Percentiles rank a stretch among this genome's conserved stretches.
These are phyloP conservation scores for Zaprionus inermis DNA, from an alignment of 1,140 invertebrate genomes.

Conservation along the genomic window DNA sequence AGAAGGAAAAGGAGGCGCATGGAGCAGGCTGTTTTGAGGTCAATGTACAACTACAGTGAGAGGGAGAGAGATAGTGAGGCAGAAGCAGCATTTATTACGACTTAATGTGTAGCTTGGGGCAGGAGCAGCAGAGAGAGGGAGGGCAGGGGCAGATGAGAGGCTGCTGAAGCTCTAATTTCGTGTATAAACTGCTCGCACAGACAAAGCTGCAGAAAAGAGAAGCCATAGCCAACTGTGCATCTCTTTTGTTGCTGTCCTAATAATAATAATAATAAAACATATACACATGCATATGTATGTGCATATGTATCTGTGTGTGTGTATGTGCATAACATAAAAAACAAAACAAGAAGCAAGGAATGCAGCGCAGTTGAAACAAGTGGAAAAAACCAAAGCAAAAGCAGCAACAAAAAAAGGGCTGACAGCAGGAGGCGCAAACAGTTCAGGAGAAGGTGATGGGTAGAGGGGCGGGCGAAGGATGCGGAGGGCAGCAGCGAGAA, in stretches of 20 bases:
- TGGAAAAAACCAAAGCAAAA: conserved; percentile 50
- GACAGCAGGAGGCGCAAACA: conserved; percentile 49
- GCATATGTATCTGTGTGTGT: no score
- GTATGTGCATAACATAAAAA: conserved; percentile 9
- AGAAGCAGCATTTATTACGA: conserved; percentile 77
- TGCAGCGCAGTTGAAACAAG: conserved; percentile 52
- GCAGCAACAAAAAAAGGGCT: conserved; percentile 34
- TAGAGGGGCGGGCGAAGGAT: background rate
- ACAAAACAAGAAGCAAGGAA: conserved; percentile 17
- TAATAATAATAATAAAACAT: conserved; percentile 47
- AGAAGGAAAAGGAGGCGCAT: background rate
- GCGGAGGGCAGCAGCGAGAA: conserved; percentile 1
- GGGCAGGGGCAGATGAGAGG: conserved; percentile 8
- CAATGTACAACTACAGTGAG: conserved; percentile 68
- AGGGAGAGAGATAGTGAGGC: conserved; percentile 44
- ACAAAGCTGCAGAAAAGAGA: conserved; percentile 2
- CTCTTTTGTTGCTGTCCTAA: conserved; percentile 31
- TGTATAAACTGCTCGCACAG: conserved; percentile 77
- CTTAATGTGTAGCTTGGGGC: conserved; percentile 66
- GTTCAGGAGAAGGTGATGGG: background rate
- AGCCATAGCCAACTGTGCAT: conserved; percentile 42
- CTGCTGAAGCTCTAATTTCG: conserved; percentile 75
- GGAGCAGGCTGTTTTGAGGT: conserved; percentile 62
- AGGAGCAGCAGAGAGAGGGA: background rate
- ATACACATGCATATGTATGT: conserved; percentile 10